phyloP scores from a whole-genome alignment of 2,797 vertebrate genomes.

The Oreochromis mossambicus region DNA sequence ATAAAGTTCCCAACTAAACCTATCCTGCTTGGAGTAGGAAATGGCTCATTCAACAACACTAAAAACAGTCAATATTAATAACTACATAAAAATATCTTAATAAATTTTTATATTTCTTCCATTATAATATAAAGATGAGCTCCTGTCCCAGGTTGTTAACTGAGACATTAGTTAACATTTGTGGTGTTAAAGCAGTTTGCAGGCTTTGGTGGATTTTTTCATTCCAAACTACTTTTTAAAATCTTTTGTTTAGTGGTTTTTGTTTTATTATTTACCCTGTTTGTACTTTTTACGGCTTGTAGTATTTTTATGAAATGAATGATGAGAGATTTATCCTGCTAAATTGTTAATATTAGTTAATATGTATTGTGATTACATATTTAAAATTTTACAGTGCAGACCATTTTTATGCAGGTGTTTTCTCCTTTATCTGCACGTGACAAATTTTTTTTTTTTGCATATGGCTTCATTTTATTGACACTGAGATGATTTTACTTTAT shows the following conservation, averaged over 20 bases:
- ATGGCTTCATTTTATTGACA: neutral
- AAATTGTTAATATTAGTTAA: neutral
- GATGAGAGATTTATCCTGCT: neutral
- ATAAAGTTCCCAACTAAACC: neutral
- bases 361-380: neutral
- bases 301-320: neutral
- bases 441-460: neutral
- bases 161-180: neutral
- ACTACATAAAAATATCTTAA: neutral
- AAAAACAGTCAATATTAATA: neutral
- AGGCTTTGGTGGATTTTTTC: neutral
- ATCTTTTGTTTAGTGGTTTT: neutral
- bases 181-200: neutral
- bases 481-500: neutral
- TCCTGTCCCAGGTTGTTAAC: neutral
- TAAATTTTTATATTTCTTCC: neutral
- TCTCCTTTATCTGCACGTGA: neutral
- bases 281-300: neutral
- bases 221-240: neutral
- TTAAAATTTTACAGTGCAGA: neutral
- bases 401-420: neutral
- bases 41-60: neutral
- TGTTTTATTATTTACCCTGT: neutral
- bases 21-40: neutral
- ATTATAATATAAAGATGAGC: neutral